Conservation (phyloP, 2,888 invertebrate species). For the Sarcophaga caerulescens region DNA sequence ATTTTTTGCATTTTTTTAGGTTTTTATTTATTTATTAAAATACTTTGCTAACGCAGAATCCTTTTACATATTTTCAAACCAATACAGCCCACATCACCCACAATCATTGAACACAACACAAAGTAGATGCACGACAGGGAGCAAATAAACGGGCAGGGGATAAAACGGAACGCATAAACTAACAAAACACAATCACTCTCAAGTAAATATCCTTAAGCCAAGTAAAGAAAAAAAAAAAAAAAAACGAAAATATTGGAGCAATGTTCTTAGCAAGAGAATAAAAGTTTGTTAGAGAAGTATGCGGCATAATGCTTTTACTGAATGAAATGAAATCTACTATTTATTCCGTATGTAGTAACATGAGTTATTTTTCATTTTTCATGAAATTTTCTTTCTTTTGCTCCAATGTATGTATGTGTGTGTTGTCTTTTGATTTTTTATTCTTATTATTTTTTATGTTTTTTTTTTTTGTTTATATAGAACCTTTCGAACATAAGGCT, state of each 20-base stretch:
- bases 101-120: conserved; percentile 35
- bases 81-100: conserved; percentile 14
- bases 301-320: conserved; percentile 36
- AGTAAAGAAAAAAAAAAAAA: not conserved
- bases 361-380: conserved; percentile 24
- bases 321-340: conserved; percentile 43
- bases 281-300: conserved; percentile 8
- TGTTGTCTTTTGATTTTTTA: not conserved
- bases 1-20: conserved; percentile 27
- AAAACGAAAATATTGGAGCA: not conserved
- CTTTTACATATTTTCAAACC: conserved; percentile 9
- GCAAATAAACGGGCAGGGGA: not conserved
- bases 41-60: conserved; percentile 66
- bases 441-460: conserved; percentile 17
- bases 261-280: not conserved
- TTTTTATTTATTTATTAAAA: not conserved
- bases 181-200: conserved; percentile 2
- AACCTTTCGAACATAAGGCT: conserved; percentile 51
- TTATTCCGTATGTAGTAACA: conserved; percentile 49
- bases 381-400: conserved; percentile 30
- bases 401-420: conserved; percentile 1
- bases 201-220: conserved; percentile 56
- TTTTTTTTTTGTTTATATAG: conserved; percentile 19
- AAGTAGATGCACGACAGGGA: conserved; percentile 2
- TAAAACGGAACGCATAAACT: not conserved